Base-by-base conservation (phyloP, 2,113 vertebrate genomes). In the Castor canadensis region DNA sequence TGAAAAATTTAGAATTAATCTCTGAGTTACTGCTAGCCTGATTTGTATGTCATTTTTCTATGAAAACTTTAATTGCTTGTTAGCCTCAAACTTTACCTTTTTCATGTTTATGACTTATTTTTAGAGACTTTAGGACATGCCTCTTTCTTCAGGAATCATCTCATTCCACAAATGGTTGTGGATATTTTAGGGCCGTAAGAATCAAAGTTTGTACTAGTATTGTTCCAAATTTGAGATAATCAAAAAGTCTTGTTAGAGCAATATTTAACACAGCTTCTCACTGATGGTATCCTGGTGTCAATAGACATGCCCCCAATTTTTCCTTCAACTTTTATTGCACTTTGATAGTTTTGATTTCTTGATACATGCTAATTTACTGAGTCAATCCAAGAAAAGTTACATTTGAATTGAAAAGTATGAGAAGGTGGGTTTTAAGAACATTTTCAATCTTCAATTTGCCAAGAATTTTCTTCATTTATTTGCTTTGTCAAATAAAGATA, bases 251-350 rank as follows among this genome's bases (percentile, higher is more conserved):
- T 58, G 26, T 35, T 30, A 52, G 40, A 40, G 11, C 20, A 4
- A 28, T 81, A 56, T 30, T 93, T 90, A 49, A 54, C 1, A 54
- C 4, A 93, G 81, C 30, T 40, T 35, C 8, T 88, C 28, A 52
- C 40, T 62, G 54, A 43, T 16, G n/a, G 16, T 32, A 24, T 52
- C 19, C 30, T 20, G 6, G 26, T 49, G n/a, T 38, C 69, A 52
- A 3, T 43, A 2, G 4, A n/a, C 0, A 28, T n/a, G 9, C 6
- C 12, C 32, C 17, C 0, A 81, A 4, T 4, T 73, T 3, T 76
- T 82, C 2, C 75, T 30, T 89, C 19, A 26, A 9, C 6, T 32
- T 85, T 69, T 76, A 38, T 10, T 69, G 12, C 38, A 58, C 69
- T 67, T 45, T 82, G 17, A 62, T 28, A 40, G 6, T 35, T 83